phyloP scores from a whole-genome alignment of 2,888 invertebrate genomes.

The Torymus texanus region DNA sequence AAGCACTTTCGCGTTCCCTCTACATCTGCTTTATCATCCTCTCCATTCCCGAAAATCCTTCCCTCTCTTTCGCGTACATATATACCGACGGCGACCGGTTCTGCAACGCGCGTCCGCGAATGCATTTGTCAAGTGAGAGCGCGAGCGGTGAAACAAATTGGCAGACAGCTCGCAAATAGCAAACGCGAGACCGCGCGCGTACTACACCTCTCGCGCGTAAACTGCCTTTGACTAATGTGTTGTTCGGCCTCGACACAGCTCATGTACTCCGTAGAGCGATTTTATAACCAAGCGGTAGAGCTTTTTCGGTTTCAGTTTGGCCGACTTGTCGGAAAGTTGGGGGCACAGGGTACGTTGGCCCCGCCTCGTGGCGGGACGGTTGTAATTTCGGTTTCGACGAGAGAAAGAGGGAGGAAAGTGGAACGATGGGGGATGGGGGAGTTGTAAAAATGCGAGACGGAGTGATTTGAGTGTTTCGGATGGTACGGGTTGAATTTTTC shows the following conservation, averaged over 20 bases:
- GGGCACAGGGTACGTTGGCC: neutral
- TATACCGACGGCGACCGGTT: no score
- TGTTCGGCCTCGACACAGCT: slow-evolving; percentile 71
- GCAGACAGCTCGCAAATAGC: slow-evolving; percentile 71
- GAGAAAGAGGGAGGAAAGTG: slow-evolving; percentile 20
- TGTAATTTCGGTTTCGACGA: slow-evolving; percentile 24
- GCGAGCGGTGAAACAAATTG: slow-evolving; percentile 70
- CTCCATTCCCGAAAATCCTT: slow-evolving; percentile 1
- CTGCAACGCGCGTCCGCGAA: slow-evolving; percentile 57
- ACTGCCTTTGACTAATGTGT: slow-evolving; percentile 73
- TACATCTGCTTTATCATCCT: slow-evolving; percentile 16
- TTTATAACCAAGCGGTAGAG: slow-evolving; percentile 32
- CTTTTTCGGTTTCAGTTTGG: slow-evolving; percentile 36
- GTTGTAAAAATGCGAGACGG: neutral
- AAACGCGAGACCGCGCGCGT: slow-evolving; percentile 2
- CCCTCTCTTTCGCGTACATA: neutral
- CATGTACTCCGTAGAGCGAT: slow-evolving; percentile 64
- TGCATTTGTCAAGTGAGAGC: slow-evolving; percentile 68
- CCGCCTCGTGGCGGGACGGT: neutral
- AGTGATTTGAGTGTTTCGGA: neutral
- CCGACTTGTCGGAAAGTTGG: slow-evolving; percentile 45
- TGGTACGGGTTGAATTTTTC: neutral
- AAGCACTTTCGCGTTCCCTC: neutral
- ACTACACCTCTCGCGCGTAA: slow-evolving; percentile 59
- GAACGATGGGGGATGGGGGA: neutral